Base-by-base conservation (phyloP, 2,888 invertebrate genomes). In the Lithophane socia region DNA sequence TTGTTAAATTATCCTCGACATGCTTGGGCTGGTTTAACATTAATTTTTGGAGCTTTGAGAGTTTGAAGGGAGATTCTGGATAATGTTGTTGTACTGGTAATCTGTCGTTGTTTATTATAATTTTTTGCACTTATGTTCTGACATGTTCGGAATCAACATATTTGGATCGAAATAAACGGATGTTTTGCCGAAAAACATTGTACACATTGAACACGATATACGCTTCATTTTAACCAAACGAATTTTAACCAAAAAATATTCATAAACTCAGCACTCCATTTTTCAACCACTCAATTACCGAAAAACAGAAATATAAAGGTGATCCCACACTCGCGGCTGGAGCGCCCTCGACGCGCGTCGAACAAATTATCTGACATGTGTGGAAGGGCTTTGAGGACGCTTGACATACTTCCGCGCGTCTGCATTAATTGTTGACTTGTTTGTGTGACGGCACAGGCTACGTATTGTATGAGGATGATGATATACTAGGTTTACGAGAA, bases 401-500 rank as follows among this genome's bases (percentile, higher is more conserved):
- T 94, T 93, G 94, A 95, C 94, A 94, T 88, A 92, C 86, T 91
- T 93, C 79, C 83, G 75, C 85, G 75, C 84, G 86, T 85, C 87
- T 88, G 86, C 76, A 89, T 90, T 92, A 91, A 93, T 93, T 92
- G 93, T 91, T 83, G 84, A 84, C 89, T 86, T 84, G 87, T 87
- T 84, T 82, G 80, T 77, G 76, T 79, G 78, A 61, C 76, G 73
- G 70, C 49, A 37, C 37, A 29, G 56, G 64, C 77, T n/a, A 29
- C 18, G 58, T 64, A 13, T 18, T 16, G 29, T n/a, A 13, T 24
- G 29, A 73, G 24, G 18, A 13, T 42, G 24, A 4, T 63, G 29
- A 24, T 60, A 54, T 73, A 29, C 49, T 21, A 56, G 49, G 0
- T 37, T 71, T 47, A 37, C n/a, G 42, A 68, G 37, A 8, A n/a